Evolutionary conservation across 2,113 vertebrate species (phyloP).

Genomic region (Larimichthys crocea): DNA sequence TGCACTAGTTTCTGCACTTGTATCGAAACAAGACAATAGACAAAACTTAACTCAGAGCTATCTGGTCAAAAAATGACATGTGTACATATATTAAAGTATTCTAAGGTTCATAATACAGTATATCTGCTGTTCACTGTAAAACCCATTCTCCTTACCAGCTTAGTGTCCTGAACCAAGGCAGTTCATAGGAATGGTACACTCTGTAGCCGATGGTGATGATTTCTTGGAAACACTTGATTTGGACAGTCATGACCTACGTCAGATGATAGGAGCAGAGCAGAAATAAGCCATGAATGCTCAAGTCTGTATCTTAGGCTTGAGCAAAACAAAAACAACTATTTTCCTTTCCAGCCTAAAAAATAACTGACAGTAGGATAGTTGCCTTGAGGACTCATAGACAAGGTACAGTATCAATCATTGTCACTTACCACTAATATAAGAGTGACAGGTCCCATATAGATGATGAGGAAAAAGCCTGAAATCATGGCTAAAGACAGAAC

Average conservation of each 20-base stretch:
- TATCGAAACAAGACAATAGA: too few species aligned
- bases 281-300: not conserved
- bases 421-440: conserved; percentile 86
- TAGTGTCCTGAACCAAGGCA: conserved; percentile 96
- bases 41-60: too few species aligned
- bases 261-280: conserved; percentile 42
- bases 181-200: conserved; percentile 96
- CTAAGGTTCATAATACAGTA: not conserved
- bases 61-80: not conserved
- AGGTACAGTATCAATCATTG: too few species aligned
- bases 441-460: conserved; percentile 94
- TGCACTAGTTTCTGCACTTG: not conserved
- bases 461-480: conserved; percentile 91
- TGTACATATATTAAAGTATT: not conserved
- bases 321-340: not conserved
- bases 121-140: not conserved
- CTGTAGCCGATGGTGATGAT: conserved; percentile 98
- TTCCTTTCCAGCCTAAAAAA: not conserved
- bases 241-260: conserved; percentile 92
- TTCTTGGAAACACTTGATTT: conserved; percentile 98
- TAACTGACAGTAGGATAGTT: not conserved
- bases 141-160: conserved; percentile 89
- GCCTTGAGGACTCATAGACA: not conserved
- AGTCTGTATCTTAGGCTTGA: too few species aligned
- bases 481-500: conserved; percentile 97